These are phyloP conservation scores for Spheniscus humboldti DNA, from an alignment of 2,797 vertebrate species.

Conservation along the genomic window DNA sequence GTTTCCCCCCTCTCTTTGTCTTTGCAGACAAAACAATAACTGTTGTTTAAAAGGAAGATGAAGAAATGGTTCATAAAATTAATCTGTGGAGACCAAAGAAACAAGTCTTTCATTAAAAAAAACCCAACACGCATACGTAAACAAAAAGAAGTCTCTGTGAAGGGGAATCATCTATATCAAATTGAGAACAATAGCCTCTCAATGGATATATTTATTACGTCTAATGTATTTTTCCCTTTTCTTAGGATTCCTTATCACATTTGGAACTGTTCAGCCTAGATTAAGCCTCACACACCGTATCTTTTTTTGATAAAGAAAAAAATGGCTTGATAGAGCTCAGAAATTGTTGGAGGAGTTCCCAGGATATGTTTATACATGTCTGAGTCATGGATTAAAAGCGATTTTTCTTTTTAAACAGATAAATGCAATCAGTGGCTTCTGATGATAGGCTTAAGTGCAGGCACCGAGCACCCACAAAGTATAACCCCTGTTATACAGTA, in stretches of 20 bases:
- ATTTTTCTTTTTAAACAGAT: constrained; percentile 66
- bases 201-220: not conserved
- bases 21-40: not conserved
- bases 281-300: not conserved
- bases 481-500: not conserved
- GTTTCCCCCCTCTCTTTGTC: not conserved
- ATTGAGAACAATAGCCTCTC: not conserved
- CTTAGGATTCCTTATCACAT: constrained; percentile 33
- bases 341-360: constrained; percentile 61
- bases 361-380: constrained; percentile 52
- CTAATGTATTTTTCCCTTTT: not conserved
- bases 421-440: constrained; percentile 54
- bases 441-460: not conserved
- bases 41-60: not conserved
- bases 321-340: constrained; percentile 17
- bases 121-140: not conserved
- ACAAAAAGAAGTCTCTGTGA: not conserved
- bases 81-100: constrained; percentile 22
- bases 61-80: constrained; percentile 24
- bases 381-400: constrained; percentile 42
- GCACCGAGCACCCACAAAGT: not conserved
- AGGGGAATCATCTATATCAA: not conserved
- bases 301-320: constrained; percentile 34
- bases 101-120: not conserved
- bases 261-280: constrained; percentile 39